Base-by-base conservation (phyloP, 2,797 vertebrate genomes). In the Chaetophractus vellerosus region DNA sequence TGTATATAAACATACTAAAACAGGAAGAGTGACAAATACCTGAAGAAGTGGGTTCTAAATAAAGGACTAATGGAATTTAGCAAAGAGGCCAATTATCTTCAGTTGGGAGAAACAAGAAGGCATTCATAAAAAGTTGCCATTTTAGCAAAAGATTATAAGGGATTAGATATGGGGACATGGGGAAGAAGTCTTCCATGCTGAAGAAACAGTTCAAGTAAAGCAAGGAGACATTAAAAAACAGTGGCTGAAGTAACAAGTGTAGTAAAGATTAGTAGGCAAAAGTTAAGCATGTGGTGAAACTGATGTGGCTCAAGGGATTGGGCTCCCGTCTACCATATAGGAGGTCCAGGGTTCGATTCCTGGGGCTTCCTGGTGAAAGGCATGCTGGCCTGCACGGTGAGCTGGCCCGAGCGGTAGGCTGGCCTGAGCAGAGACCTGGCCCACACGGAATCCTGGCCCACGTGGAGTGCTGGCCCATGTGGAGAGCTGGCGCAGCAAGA, bases 31-130 rank as follows among this genome's bases (percentile, higher is more conserved):
- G 45, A n/a, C 78, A 95, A 93, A 48, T 69, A 15, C 31, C 41
- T 97, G 50, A 72, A 88, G 92, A 92, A 24, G 5, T 26, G 28
- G 19, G 9, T 48, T 72, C 72, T 69, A 78, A 24, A 90, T 78
- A 93, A 95, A 93, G 91, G 68, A 26, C 41, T 88, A 76, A 15
- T 11, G 33, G 16, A 94, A 88, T 88, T 61, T 50, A 48, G 86
- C 28, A 87, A 92, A 75, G 16, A 45, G 8, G 26, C 3, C 28
- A 64, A 48, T 55, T 90, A 88, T 84, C 45, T 90, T 88, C 57
- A 79, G 12, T 18, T 79, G 5, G 1, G 10, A 88, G 64, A 6
- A 93, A 84, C 5, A 75, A 81, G 12, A 87, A 89, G 61, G 15
- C 90, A 89, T 50, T 61, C 18, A 90, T 10, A 59, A 41, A 85